Base-by-base conservation (phyloP, 2,113 vertebrate species). In the Alexandromys fortis region DNA sequence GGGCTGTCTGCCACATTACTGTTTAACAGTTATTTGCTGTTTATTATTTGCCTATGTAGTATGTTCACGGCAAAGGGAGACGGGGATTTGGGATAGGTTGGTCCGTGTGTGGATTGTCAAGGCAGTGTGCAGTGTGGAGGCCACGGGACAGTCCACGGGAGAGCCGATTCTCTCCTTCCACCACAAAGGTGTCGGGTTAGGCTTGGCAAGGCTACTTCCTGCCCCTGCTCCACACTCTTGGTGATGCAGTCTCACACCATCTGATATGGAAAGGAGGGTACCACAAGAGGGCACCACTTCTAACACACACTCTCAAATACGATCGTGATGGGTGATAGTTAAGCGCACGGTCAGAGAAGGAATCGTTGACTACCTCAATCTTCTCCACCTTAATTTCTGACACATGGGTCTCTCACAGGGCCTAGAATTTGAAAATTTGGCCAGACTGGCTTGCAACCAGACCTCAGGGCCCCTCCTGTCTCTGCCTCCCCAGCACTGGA, bases 251-350 rank as follows among this genome's bases (percentile, higher is more conserved):
- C 58, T 61, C 61, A 91, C 45, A 70, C n/a, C 14, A 13, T 30
- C 28, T 38, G 58, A 79, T n/a, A 95, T 55, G 52, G 52, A 92
- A 85, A 87, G 24, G 19, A 77, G 5, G 5, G 2, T 17, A 78
- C 82, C 97, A 96, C 89, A 94, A 76, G 90, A 12, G 85, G 96
- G 96, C 96, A 96, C 82, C 35, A 92, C 52, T 45, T 90, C 7
- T 42, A 38, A 38, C 55, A 86, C 45, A 63, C 12, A 14, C 33
- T 88, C 81, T 72, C n/a, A 89, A 94, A 90, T 12, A 30, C 79
- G 94, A 88, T 28, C 17, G 9, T 12, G 70, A 63, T 24, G 73
- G 73, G 35, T 28, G 87, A 7, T 45, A 49, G 22, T 49, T 24
- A 49, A 35, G 19, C 11, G 1, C 1, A 28, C 0, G 16, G 10